Evolutionary conservation across 2,797 vertebrate species (phyloP).

Genomic region (Tangara arthus): DNA sequence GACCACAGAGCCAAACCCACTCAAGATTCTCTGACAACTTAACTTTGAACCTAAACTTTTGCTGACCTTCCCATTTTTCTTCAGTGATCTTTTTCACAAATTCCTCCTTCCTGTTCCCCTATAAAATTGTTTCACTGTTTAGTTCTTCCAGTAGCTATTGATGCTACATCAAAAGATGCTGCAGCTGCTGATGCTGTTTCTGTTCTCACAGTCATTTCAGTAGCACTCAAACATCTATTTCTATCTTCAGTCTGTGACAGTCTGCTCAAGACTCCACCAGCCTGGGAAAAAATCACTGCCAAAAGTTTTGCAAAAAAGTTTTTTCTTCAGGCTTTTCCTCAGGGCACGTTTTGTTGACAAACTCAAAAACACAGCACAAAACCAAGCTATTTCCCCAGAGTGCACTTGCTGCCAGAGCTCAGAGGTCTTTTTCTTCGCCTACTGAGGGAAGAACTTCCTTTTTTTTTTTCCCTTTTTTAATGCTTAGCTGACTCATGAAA

Average conservation of each 20-base stretch:
- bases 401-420: background rate
- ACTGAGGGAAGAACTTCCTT: background rate
- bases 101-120: background rate
- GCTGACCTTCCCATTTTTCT: background rate
- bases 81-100: background rate
- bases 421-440: background rate
- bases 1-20: background rate
- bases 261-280: conserved; percentile 2
- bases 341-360: conserved; percentile 54
- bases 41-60: background rate
- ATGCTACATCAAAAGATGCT: conserved; percentile 38
- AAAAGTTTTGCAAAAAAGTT: conserved; percentile 31
- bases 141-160: conserved; percentile 8
- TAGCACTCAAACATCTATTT: conserved; percentile 32
- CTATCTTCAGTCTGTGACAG: conserved; percentile 6
- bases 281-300: conserved; percentile 44
- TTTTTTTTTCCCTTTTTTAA: background rate
- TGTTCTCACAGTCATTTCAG: conserved; percentile 45
- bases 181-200: conserved; percentile 14
- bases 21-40: background rate
- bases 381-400: conserved; percentile 44
- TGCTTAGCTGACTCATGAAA: background rate
- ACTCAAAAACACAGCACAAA: conserved; percentile 43
- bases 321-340: conserved; percentile 30
- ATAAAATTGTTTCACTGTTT: background rate